A percentile compares a stretch with the other conserved stretches of the same genome.
phyloP scores from a whole-genome alignment of 1,140 invertebrate species.

The Pseudoatta argentina region DNA sequence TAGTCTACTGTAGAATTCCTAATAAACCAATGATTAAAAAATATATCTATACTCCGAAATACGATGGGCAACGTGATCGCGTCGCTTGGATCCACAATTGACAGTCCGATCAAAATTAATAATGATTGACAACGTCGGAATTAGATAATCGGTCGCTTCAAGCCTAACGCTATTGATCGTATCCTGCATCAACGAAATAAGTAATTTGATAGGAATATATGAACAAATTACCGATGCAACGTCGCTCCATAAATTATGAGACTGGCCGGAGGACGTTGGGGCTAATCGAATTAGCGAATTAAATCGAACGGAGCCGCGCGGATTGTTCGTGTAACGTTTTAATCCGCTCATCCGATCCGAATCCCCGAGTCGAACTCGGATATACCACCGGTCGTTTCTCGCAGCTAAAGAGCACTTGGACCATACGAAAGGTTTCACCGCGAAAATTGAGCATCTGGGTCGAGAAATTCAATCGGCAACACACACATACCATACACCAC shows the following conservation, averaged over 20 bases:
- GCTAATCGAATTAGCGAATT: constrained; percentile 63
- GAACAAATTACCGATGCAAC: constrained; percentile 20
- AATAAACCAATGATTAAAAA: neutral
- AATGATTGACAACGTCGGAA: constrained; percentile 36
- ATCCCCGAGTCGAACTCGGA: constrained; percentile 50
- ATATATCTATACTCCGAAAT: neutral
- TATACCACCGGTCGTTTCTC: constrained; percentile 47
- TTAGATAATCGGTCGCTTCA: neutral
- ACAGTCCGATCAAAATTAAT: constrained; percentile 14
- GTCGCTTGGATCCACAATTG: neutral
- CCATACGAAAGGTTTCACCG: constrained; percentile 53
- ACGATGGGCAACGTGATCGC: neutral
- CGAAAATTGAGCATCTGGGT: constrained; percentile 55
- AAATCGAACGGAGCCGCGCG: constrained; percentile 56
- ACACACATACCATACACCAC: neutral
- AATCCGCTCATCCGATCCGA: constrained; percentile 53
- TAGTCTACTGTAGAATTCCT: neutral
- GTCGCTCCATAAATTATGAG: constrained; percentile 51
- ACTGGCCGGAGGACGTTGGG: constrained; percentile 8
- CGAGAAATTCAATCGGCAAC: constrained; percentile 52
- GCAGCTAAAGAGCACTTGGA: constrained; percentile 53
- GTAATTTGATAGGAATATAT: constrained; percentile 44
- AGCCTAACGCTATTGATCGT: constrained; percentile 15
- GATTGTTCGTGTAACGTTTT: constrained; percentile 59
- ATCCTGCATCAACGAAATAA: constrained; percentile 34